These are phyloP conservation scores for Anoplopoma fimbria DNA, from an alignment of 2,113 vertebrate genomes.

Conservation along the genomic window DNA sequence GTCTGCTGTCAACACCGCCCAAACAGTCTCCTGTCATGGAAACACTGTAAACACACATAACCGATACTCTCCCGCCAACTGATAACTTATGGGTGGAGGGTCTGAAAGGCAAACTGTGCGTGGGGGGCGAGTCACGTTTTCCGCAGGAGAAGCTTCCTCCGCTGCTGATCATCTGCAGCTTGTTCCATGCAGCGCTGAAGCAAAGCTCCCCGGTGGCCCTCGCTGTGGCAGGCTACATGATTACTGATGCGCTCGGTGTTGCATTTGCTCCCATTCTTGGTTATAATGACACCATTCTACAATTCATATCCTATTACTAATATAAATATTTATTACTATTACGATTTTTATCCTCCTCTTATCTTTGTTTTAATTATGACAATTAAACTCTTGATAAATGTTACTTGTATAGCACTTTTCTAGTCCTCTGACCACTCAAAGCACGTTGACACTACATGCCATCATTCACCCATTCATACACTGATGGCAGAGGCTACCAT, in stretches of 20 bases:
- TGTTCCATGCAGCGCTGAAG: background rate
- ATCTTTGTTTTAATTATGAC: background rate
- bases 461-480: too few species aligned
- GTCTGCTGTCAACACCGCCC: constrained; percentile 10
- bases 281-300: background rate
- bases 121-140: constrained; percentile 6
- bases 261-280: too few species aligned
- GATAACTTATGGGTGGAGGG: constrained; percentile 45
- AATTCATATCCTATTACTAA: background rate
- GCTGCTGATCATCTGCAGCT: background rate
- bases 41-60: background rate
- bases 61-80: constrained; percentile 8
- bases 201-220: constrained; percentile 7
- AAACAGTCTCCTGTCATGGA: constrained; percentile 37
- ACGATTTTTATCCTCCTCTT: background rate
- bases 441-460: too few species aligned
- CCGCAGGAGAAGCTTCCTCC: background rate
- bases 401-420: too few species aligned
- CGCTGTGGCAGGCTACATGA: background rate
- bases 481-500: too few species aligned
- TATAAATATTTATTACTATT: too few species aligned
- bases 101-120: constrained; percentile 15
- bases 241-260: constrained; percentile 3
- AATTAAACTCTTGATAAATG: background rate
- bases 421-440: too few species aligned